A percentile compares a stretch with the other conserved stretches of the same genome.
Conservation (phyloP, 1,140 invertebrate genomes). For the Lucilia cuprina region DNA sequence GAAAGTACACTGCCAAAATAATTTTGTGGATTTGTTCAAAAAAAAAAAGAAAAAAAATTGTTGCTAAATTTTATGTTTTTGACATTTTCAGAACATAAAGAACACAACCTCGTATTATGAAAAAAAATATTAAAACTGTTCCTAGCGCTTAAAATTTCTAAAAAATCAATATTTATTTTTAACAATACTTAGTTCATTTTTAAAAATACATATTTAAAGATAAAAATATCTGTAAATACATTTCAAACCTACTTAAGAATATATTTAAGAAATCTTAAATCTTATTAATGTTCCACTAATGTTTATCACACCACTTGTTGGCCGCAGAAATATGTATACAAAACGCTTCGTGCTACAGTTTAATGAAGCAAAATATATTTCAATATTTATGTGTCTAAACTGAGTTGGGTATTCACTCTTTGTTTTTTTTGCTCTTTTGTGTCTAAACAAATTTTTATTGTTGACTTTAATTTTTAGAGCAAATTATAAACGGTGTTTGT, state of each 20-base stretch:
- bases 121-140: too few relatives aligned
- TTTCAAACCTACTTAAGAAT: not conserved
- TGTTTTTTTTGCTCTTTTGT: not conserved
- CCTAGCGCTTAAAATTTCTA: too few relatives aligned
- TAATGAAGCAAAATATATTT: not conserved
- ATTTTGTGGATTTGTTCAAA: not conserved
- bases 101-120: too few relatives aligned
- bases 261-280: not conserved
- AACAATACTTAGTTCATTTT: too few relatives aligned
- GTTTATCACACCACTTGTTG: not conserved
- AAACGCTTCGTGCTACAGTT: not conserved
- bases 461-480: conserved; percentile 30
- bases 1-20: not conserved
- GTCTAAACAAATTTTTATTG: conserved; percentile 31
- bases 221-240: too few relatives aligned
- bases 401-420: not conserved
- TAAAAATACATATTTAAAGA: too few relatives aligned
- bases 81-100: too few relatives aligned
- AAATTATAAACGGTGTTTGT: conserved; percentile 11
- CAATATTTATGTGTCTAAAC: not conserved
- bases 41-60: too few relatives aligned
- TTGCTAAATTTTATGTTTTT: too few relatives aligned
- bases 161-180: too few relatives aligned
- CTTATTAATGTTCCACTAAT: not conserved
- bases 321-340: not conserved